Percentiles rank a stretch among this genome's conserved stretches.
phyloP scores from a whole-genome alignment of 1,140 invertebrate genomes.

The Micrasema minimum region DNA sequence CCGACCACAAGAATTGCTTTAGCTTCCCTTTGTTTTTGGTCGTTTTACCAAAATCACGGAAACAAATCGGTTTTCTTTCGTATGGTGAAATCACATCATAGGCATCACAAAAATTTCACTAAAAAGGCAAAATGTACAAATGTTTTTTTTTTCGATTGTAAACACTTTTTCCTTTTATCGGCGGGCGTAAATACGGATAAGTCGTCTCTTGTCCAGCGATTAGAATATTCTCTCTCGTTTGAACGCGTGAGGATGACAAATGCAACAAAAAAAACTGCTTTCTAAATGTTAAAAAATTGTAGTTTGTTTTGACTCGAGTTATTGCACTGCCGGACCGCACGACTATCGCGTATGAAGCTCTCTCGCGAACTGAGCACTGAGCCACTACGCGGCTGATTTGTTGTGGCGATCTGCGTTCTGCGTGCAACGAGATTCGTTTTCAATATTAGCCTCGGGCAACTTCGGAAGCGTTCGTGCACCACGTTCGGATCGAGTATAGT shows the following conservation, averaged over 20 bases:
- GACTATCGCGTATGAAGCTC: constrained; percentile 36
- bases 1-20: constrained; percentile 34
- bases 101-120: constrained; percentile 38
- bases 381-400: constrained; percentile 6
- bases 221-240: constrained; percentile 30
- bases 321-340: constrained; percentile 27
- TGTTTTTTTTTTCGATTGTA: constrained; percentile 24
- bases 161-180: constrained; percentile 43
- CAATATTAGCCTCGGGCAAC: constrained; percentile 38
- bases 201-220: constrained; percentile 31
- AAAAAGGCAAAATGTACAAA: constrained; percentile 41
- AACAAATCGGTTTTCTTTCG: constrained; percentile 31
- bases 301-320: constrained; percentile 33
- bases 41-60: constrained; percentile 42
- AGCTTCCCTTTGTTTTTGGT: constrained; percentile 42
- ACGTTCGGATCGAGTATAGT: constrained; percentile 22
- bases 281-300: constrained; percentile 41
- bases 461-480: constrained; percentile 40
- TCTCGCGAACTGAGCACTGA: constrained; percentile 37
- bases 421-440: constrained; percentile 38
- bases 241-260: constrained; percentile 30
- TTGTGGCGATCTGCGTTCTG: not conserved
- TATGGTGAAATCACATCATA: constrained; percentile 41
- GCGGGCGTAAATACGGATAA: constrained; percentile 35
- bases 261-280: constrained; percentile 39